These are phyloP conservation scores for Malurus alboscapulatus DNA, from an alignment of 2,113 vertebrate genomes.

Conservation along the genomic window DNA sequence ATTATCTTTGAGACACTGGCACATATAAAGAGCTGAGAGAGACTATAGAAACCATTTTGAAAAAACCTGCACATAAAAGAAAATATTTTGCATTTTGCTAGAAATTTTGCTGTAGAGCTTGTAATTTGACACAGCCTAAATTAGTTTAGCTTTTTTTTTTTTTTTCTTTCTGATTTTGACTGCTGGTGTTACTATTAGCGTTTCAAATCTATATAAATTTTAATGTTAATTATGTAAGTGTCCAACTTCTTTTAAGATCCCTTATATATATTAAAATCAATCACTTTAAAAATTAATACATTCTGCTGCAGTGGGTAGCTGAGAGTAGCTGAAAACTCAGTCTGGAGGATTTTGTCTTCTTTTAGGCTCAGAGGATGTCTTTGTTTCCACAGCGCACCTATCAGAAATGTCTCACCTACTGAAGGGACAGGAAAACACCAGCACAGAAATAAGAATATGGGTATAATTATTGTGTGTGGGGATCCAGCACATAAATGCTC, in stretches of 20 bases:
- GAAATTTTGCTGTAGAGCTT: not conserved
- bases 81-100: not conserved
- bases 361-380: not conserved
- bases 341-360: not conserved
- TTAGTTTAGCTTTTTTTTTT: not conserved
- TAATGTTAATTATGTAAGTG: not conserved
- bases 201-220: not conserved
- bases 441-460: rapidly evolving
- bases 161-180: not conserved
- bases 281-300: not conserved
- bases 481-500: not conserved
- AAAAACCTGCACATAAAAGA: not conserved
- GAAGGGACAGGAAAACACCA: not conserved
- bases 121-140: not conserved
- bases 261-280: not conserved
- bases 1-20: not conserved
- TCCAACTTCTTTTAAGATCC: not conserved
- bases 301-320: not conserved
- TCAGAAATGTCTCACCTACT: not conserved
- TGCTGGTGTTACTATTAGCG: not conserved
- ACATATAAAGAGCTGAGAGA: not conserved
- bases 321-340: not conserved
- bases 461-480: not conserved
- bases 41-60: not conserved
- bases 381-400: not conserved